A percentile compares a stretch with the other conserved stretches of the same genome.
Conservation (phyloP, 1,140 invertebrate genomes). For the Drosophila bocqueti region DNA sequence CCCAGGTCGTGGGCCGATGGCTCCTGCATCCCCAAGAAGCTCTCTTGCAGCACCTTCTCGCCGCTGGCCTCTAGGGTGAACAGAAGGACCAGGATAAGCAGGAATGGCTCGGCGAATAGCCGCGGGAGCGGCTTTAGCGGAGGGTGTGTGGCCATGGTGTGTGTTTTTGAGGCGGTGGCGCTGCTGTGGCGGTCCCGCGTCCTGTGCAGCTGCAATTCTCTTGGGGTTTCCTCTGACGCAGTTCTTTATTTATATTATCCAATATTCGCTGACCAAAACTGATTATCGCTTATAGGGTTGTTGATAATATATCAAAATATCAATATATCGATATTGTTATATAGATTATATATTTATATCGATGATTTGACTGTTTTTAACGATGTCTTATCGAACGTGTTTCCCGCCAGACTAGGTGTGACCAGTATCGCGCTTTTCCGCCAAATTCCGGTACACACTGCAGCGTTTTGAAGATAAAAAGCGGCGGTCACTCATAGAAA, state of each 20-base stretch:
- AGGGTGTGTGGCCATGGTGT: slow-evolving; percentile 24
- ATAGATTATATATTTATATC: too few relatives aligned
- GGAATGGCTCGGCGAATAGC: slow-evolving; percentile 21
- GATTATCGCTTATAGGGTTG: slow-evolving; percentile 12
- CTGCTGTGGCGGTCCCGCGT: slow-evolving; percentile 15
- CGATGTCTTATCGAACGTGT: not conserved
- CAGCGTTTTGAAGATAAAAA: not conserved
- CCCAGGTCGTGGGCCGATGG: slow-evolving; percentile 55
- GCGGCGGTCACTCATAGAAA: slow-evolving; percentile 20
- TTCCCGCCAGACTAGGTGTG: not conserved
- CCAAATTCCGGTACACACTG: not conserved
- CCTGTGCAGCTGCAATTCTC: slow-evolving; percentile 23
- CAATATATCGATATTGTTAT: too few relatives aligned
- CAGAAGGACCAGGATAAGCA: slow-evolving; percentile 25
- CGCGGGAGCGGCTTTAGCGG: slow-evolving; percentile 14
- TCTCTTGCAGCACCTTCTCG: slow-evolving; percentile 59
- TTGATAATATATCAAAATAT: too few relatives aligned
- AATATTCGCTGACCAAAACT: slow-evolving; percentile 31
- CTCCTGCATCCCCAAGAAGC: slow-evolving; percentile 56
- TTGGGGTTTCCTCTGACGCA: slow-evolving; percentile 24
- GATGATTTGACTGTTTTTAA: too few relatives aligned
- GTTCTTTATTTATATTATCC: slow-evolving; percentile 49
- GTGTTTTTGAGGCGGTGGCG: slow-evolving; percentile 25
- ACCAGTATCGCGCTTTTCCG: not conserved
- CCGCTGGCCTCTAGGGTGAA: slow-evolving; percentile 18